These are phyloP conservation scores for Otolemur crassicaudatus DNA, from an alignment of 2,797 vertebrate genomes.

Conservation along the genomic window DNA sequence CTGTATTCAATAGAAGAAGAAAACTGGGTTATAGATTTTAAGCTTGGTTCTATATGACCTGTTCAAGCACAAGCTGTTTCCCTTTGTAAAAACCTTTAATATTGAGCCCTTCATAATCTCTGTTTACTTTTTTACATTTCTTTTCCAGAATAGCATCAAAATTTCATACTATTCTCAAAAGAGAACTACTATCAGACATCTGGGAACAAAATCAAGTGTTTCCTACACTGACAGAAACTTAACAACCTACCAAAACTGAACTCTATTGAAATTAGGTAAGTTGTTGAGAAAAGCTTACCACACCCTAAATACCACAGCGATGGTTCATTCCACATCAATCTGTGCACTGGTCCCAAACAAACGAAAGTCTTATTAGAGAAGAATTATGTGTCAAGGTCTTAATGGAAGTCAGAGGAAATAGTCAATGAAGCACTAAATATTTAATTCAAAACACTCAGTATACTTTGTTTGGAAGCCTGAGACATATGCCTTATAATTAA, in stretches of 20 bases:
- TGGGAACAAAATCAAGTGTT: conserved; percentile 51
- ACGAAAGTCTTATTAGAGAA: conserved; percentile 56
- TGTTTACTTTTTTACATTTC: neutral
- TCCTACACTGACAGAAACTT: conserved; percentile 34
- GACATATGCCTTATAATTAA: conserved; percentile 74
- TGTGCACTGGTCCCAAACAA: conserved; percentile 47
- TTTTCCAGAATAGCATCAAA: conserved; percentile 11
- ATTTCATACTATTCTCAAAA: conserved; percentile 30
- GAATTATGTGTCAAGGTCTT: conserved; percentile 68
- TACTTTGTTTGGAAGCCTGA: conserved; percentile 66
- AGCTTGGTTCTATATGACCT: neutral
- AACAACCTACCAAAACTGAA: conserved; percentile 30
- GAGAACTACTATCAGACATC: neutral
- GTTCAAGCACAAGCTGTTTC: neutral
- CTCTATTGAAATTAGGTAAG: neutral
- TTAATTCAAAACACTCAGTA: conserved; percentile 79
- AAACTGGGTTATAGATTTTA: neutral
- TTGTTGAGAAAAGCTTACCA: conserved; percentile 17
- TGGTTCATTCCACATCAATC: conserved; percentile 36
- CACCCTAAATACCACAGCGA: neutral
- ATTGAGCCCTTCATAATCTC: neutral
- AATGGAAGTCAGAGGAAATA: conserved; percentile 82
- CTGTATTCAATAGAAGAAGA: conserved; percentile 9
- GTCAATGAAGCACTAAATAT: conserved; percentile 83
- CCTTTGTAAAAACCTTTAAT: neutral